Percentiles rank a stretch among this genome's conserved stretches.
These are phyloP conservation scores for Dryobota labecula DNA, from an alignment of 2,888 invertebrate species.

Conservation along the genomic window DNA sequence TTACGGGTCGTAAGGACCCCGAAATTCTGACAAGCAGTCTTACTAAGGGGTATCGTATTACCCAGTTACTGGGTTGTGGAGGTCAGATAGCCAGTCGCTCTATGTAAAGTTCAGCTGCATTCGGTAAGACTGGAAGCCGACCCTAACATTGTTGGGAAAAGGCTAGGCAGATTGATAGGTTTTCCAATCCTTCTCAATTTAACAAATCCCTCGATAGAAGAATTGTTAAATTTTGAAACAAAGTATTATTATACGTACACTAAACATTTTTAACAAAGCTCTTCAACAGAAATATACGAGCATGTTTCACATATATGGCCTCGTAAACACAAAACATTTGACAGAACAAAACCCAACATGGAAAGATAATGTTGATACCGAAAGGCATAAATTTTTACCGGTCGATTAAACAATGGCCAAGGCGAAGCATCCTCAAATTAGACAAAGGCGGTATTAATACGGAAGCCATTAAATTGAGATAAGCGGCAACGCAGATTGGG, in stretches of 20 bases:
- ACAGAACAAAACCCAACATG: conserved; percentile 57
- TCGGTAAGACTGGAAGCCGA: no score
- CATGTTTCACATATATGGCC: conserved; percentile 46
- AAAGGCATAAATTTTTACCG: conserved; percentile 84
- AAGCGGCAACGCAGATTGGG: conserved; percentile 89
- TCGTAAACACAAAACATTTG: conserved; percentile 57
- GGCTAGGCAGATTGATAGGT: no score
- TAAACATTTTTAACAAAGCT: conserved; percentile 40
- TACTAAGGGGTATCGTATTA: no score
- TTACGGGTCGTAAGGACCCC: no score
- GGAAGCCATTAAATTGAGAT: conserved; percentile 90
- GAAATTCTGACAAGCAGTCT: no score
- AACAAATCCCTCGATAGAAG: not conserved
- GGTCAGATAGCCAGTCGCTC: no score
- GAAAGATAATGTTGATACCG: conserved; percentile 65
- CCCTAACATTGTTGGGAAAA: no score
- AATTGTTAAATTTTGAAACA: conserved; percentile 20
- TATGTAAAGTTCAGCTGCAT: no score
- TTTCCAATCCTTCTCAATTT: no score
- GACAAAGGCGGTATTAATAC: conserved; percentile 90
- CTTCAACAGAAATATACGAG: conserved; percentile 43
- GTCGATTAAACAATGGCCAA: conserved; percentile 85
- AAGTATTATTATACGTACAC: conserved; percentile 26
- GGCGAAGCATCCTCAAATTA: conserved; percentile 85
- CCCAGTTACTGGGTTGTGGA: no score